A percentile compares a stretch with the other conserved stretches of the same genome.
Conservation (phyloP, 2,113 vertebrate genomes). For the Pogona vitticeps region DNA sequence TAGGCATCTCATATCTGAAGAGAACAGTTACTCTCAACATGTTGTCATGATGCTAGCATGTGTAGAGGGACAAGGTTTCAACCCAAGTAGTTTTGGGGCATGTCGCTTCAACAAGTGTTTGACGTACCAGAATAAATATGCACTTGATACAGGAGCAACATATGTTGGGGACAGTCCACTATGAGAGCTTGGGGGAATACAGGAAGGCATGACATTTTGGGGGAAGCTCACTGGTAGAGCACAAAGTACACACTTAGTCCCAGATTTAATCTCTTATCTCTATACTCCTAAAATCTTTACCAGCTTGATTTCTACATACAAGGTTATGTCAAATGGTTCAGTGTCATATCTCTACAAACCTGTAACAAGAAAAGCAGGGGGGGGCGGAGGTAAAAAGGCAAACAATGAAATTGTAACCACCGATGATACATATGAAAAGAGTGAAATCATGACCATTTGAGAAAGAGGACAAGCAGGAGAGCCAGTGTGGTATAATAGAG, state of each 20-base stretch:
- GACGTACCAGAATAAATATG: not conserved
- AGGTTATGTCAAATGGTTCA: not conserved
- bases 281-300: not conserved
- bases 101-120: not conserved
- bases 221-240: not conserved
- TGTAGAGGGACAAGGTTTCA: not conserved
- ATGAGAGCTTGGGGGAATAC: no score
- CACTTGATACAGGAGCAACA: not conserved
- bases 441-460: not conserved
- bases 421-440: not conserved
- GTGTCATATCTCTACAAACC: no score
- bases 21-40: not conserved
- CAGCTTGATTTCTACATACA: not conserved
- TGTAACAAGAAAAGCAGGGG: not conserved
- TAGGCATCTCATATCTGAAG: not conserved
- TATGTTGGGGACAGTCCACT: not conserved
- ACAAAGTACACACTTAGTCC: not conserved
- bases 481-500: no score
- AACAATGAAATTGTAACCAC: no score
- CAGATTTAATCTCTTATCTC: not conserved
- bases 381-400: not conserved
- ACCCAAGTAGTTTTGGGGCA: not conserved
- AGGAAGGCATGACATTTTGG: not conserved
- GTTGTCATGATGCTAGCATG: not conserved
- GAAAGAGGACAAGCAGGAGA: not conserved